Evolutionary conservation across 2,888 invertebrate genomes (phyloP).

Genomic region (Machimus atricapillus): DNA sequence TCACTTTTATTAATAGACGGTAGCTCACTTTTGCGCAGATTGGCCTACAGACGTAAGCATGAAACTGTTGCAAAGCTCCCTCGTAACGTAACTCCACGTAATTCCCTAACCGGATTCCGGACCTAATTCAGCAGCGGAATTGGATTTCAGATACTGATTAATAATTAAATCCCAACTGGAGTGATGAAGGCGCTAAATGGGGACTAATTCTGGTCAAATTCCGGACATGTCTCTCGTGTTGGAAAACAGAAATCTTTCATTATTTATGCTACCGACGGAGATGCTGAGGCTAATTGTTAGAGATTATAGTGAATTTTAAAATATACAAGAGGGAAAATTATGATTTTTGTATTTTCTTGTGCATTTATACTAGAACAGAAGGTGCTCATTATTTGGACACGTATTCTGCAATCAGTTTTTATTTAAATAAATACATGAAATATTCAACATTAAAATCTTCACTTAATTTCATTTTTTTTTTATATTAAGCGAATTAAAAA

Average conservation of each 20-base stretch:
- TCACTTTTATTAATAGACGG: not conserved
- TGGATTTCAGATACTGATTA: not conserved
- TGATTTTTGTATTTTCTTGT: not conserved
- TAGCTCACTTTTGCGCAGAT: not conserved
- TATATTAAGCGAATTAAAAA: too few species aligned
- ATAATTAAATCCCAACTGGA: not conserved
- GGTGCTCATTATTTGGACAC: too few species aligned
- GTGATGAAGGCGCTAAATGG: not conserved
- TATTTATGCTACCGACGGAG: not conserved
- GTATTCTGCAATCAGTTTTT: too few species aligned
- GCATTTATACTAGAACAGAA: too few species aligned
- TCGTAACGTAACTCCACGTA: not conserved
- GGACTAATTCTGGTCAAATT: not conserved
- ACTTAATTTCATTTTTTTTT: too few species aligned
- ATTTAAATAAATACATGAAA: too few species aligned
- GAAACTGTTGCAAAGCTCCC: not conserved
- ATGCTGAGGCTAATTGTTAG: not conserved
- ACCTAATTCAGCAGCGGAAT: not conserved
- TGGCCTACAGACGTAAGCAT: not conserved
- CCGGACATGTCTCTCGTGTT: not conserved
- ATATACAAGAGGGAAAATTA: not conserved
- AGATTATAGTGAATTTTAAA: not conserved
- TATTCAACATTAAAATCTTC: too few species aligned
- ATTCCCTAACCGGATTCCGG: constrained; percentile 10
- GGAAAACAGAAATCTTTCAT: not conserved